These are phyloP conservation scores for Upupa epops DNA, from an alignment of 2,113 vertebrate genomes.

Conservation along the genomic window DNA sequence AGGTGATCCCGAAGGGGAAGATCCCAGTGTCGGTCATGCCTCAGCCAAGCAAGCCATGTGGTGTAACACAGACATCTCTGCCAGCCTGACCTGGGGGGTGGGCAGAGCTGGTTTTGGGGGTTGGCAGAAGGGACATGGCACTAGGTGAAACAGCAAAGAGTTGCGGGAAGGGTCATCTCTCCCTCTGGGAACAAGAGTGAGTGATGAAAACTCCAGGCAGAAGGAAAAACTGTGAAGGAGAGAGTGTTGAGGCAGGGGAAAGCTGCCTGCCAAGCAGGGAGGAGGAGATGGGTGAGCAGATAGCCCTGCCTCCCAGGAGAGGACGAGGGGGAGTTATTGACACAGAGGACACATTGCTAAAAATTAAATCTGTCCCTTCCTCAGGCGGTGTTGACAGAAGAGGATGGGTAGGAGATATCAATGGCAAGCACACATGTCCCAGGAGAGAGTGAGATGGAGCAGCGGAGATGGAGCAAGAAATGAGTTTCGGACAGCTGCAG, in stretches of 20 bases:
- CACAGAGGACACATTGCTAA: constrained; percentile 31
- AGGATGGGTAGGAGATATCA: constrained; percentile 46
- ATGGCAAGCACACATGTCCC: constrained; percentile 20
- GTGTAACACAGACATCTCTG: not conserved
- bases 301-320: not conserved
- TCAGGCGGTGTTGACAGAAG: constrained; percentile 63
- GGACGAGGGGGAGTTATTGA: constrained; percentile 21
- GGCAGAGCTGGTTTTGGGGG: not conserved
- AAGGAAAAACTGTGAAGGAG: not conserved
- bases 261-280: not conserved
- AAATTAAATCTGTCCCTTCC: constrained; percentile 60
- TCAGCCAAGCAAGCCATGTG: not conserved
- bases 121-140: not conserved
- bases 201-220: not conserved
- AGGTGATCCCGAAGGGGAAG: not conserved
- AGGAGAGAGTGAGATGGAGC: constrained; percentile 3
- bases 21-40: fast-evolving
- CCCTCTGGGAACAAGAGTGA: not conserved
- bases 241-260: not conserved
- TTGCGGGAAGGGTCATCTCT: not conserved
- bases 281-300: constrained; percentile 24
- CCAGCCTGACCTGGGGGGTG: too few species aligned
- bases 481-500: not conserved
- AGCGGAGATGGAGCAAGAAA: not conserved
- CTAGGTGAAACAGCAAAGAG: not conserved